A percentile compares a stretch with the other conserved stretches of the same genome.
Evolutionary conservation across 2,113 vertebrate species (phyloP).

Genomic region (Numenius arquata): DNA sequence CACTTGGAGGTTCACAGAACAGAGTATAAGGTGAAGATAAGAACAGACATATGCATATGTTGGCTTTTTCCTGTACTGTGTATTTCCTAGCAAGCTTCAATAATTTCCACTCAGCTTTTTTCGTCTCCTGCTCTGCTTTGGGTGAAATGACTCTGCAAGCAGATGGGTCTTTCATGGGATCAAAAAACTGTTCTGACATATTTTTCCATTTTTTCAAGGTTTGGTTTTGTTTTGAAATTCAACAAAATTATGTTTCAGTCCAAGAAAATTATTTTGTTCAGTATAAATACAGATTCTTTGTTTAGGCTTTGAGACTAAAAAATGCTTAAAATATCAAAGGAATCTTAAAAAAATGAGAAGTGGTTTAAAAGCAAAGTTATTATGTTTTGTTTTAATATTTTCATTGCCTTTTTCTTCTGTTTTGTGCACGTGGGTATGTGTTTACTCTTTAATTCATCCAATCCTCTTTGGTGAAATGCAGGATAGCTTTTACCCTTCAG

Average conservation of each 20-base stretch:
- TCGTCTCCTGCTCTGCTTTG: not conserved
- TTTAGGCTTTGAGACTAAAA: not conserved
- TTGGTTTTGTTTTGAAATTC: not conserved
- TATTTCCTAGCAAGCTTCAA: not conserved
- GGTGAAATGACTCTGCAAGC: not conserved
- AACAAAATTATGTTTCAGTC: not conserved
- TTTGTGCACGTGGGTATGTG: accelerated
- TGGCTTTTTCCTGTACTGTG: not conserved
- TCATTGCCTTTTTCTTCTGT: not conserved
- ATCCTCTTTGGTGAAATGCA: not conserved
- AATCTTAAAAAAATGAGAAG: not conserved
- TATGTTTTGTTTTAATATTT: not conserved
- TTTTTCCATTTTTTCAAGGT: not conserved
- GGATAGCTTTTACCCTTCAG: not conserved
- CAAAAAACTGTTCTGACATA: not conserved
- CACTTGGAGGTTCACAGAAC: not conserved
- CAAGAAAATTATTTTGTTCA: not conserved
- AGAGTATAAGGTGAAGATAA: not conserved
- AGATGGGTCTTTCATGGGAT: not conserved
- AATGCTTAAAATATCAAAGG: not conserved
- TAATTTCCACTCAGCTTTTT: not conserved
- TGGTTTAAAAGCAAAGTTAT: not conserved
- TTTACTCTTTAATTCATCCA: not conserved
- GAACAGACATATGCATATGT: not conserved
- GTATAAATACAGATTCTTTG: not conserved